Percentiles rank a stretch among this genome's conserved stretches.
Conservation (phyloP, 2,113 vertebrate species). For the Lichenostomus cassidix region DNA sequence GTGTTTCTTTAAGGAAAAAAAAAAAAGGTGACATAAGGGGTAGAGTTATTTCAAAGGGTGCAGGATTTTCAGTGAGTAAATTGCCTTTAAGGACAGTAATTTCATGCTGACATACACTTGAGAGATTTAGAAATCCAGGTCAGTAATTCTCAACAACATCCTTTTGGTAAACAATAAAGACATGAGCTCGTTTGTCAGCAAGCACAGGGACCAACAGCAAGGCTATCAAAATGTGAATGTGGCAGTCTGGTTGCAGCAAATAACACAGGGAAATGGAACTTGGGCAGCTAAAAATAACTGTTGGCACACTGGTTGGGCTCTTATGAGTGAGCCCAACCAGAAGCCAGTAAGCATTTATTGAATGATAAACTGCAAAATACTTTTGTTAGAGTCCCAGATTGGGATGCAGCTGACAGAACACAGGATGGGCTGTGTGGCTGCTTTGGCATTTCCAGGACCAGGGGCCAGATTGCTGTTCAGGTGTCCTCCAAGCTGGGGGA, state of each 20-base stretch:
- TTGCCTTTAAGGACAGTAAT: conserved; percentile 10
- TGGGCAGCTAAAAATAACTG: background rate
- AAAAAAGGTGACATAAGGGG: background rate
- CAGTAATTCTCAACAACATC: conserved; percentile 4
- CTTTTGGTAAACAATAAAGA: background rate
- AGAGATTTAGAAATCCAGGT: conserved; percentile 4
- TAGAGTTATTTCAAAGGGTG: background rate
- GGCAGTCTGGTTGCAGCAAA: background rate
- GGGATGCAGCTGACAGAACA: background rate
- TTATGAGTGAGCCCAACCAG: background rate
- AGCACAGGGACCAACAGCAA: background rate
- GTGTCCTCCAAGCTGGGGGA: accelerated
- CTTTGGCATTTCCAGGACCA: background rate
- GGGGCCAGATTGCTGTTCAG: background rate
- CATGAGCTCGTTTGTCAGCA: background rate
- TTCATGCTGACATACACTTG: conserved; percentile 13
- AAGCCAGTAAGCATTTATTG: background rate
- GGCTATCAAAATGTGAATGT: background rate
- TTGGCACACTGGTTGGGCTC: accelerated
- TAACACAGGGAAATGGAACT: background rate
- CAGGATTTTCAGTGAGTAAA: background rate
- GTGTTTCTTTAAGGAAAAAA: background rate
- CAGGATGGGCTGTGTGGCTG: accelerated
- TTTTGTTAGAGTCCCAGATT: background rate
- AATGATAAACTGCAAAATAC: background rate